Base-by-base conservation (phyloP, 2,113 vertebrate species). In the Cyanoderma ruficeps region DNA sequence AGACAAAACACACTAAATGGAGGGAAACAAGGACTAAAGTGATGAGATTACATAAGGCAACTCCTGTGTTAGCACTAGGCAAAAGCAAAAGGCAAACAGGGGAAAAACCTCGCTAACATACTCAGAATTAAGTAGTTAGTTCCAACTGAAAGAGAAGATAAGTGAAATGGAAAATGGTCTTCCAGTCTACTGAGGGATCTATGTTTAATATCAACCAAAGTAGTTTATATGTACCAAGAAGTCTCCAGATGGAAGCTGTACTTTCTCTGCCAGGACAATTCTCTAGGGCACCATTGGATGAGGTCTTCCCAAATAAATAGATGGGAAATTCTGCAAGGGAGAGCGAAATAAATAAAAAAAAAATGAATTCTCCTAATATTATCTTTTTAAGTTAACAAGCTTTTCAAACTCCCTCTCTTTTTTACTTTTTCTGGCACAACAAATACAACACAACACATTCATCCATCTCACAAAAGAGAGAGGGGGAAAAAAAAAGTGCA, bases 381-480 rank as follows among this genome's bases (percentile, higher is more conserved):
- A 44, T 8, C 70, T 90, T 60, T 52, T 30, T 47, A 78, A 94
- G 85, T 69, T 57, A 89, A 57, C 35, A 77, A 39, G 52, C 17
- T 47, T 50, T 65, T 93, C 90, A 42, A 90, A 82, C 57, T 88
- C 49, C 7, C 27, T n/a, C 63, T 59, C 67, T 82, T n/a, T 39
- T 90, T 78, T 19, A 81, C 63, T 77, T 88, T 59, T 91, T 68
- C 70, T 82, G 91, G 82, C 76, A 79, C 30, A 22, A 93, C 83
- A 41, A 84, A 87, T 14, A 41, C 77, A 91, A 53, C 56, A 71
- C 42, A 93, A 79, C 59, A 82, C 92, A 90, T 81, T 69, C 80
- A 91, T 95, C 91, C 92, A 90, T 88, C 91, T 97, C 92, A 47
- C 22, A 25, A 79, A 90, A 91, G 93, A n/a, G 22, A 44, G 33